phyloP scores from a whole-genome alignment of 2,113 vertebrate genomes.

The Callaeas wilsoni region DNA sequence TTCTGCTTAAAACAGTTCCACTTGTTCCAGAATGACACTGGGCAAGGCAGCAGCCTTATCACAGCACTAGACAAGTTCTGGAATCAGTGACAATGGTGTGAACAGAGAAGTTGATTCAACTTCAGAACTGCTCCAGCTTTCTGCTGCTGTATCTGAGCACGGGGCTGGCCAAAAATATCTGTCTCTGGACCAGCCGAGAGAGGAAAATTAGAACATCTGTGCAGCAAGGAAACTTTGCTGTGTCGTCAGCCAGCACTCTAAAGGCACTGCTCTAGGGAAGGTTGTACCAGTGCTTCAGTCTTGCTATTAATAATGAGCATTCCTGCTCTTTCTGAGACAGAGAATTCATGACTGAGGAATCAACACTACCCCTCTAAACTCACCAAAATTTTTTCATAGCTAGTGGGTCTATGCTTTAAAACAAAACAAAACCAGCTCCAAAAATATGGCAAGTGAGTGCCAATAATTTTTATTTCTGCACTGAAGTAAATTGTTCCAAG shows the following conservation, averaged over 20 bases:
- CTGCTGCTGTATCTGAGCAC: not conserved
- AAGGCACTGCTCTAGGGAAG: not conserved
- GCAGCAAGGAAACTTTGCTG: not conserved
- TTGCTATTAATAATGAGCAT: not conserved
- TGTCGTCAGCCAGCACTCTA: not conserved
- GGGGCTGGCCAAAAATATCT: not conserved
- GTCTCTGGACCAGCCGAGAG: not conserved
- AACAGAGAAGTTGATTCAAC: not conserved
- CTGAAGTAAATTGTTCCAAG: conserved; percentile 13
- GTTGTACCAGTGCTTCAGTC: not conserved
- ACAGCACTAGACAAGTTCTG: not conserved
- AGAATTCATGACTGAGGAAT: not conserved
- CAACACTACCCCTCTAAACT: not conserved
- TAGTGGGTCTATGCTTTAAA: not conserved
- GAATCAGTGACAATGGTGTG: not conserved
- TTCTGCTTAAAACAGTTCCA: not conserved
- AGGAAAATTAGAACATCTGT: conserved; percentile 5
- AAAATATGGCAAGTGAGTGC: not conserved
- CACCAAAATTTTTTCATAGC: not conserved
- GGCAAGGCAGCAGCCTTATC: not conserved
- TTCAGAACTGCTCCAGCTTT: not conserved
- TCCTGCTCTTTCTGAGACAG: not conserved
- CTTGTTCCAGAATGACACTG: not conserved
- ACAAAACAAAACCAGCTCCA: not conserved
- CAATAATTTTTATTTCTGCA: conserved; percentile 23